Base-by-base conservation (phyloP, 92 coral and sea anemone species). In the Parazoanthus swiftii region DNA sequence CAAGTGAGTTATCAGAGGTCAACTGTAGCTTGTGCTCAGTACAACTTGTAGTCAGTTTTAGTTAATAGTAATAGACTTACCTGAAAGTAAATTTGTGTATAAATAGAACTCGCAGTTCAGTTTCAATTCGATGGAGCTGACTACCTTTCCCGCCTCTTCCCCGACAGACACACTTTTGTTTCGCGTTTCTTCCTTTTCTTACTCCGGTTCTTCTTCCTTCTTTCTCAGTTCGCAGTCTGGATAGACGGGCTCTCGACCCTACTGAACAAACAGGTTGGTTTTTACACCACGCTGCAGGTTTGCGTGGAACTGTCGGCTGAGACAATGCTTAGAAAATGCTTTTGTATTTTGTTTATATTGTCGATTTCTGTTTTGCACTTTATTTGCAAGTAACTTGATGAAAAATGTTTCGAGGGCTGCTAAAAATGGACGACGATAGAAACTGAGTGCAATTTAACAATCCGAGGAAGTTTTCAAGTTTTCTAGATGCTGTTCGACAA, bases 141-240 rank as follows among this genome's bases (percentile, higher is more conserved):
- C 21, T 29, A 10, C 36, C 25, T 73, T 15, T 44, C 36, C 77
- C 42, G 6, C 77, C 44, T n/a, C 46, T 39, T 3, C 46, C 78
- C 78, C 36, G 39, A 20, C 13, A 35, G 66, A 58, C 21, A 14
- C 66, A 63, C 82, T 46, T 78, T 15, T 8, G 63, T 78, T n/a
- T 73, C 14, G 3, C 35, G 20, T 39, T 44, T 25, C 54, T 50
- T 38, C 23, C 20, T 15, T 4, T 25, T 59, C 50, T 88, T 29
- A 43, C 21, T 46, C 29, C 6, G 6, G 29, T 77, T 72, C 35
- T 81, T 81, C 66, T 51, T 46, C 51, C 67, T 66, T 43, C 59
- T 89, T 67, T 85, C 44, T 46, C 78, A 97, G 99, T 97, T 93
- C 79, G 99, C 95, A 79, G 90, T 91, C 76, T 97, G 99, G 99